Evolutionary conservation across 2,113 vertebrate species (phyloP), one percentile per base, ranked within the genome.

Genomic region (Rutilus rutilus): DNA sequence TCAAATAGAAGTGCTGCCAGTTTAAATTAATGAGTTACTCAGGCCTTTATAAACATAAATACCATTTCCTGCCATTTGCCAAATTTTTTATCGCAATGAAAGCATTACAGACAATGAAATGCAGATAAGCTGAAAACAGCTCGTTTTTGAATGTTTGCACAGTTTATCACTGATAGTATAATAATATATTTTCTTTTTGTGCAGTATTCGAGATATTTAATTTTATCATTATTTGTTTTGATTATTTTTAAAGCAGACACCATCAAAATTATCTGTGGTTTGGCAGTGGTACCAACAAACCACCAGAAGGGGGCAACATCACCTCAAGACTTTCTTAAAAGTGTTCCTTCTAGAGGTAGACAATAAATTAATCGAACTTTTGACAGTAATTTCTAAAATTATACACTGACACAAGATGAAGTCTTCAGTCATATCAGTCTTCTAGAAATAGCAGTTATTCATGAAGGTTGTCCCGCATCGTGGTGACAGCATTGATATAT

Each of bases 291-390:
- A 60, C 15, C 4, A 62, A 42, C 33, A 33, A 27, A 33, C 27
- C 23, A 42, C 59, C 78, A 80, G 59, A 65, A 80, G 78, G 25
- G n/a, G 78, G 78, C 59, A 80, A 64, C 60, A 30, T 27, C 17
- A 57, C 50, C 27, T 30, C 62, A 64, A 62, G 23, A 47, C 39
- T 45, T n/a, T 73, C 67, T 1, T n/a, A 60, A n/a, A 60, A n/a
- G 39, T 25, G 71, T 42, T 23, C 71, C 25, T 45, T 73, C 69
- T 42, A 3, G 10, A 74, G n/a, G 39, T 47, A 25, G 21, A 74
- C 19, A 21, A 23, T 69, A 65, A 5, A 21, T 11, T 9, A 11
- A 11, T 36, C 23, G 33, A 36, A 23, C 30, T 2, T 42, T 73
- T 73, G 10, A 73, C 69, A 69, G 65, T 12, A 42, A 71, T 42